Base-by-base conservation (phyloP, 2,888 invertebrate species). In the Hirtodrosophila alboralis region DNA sequence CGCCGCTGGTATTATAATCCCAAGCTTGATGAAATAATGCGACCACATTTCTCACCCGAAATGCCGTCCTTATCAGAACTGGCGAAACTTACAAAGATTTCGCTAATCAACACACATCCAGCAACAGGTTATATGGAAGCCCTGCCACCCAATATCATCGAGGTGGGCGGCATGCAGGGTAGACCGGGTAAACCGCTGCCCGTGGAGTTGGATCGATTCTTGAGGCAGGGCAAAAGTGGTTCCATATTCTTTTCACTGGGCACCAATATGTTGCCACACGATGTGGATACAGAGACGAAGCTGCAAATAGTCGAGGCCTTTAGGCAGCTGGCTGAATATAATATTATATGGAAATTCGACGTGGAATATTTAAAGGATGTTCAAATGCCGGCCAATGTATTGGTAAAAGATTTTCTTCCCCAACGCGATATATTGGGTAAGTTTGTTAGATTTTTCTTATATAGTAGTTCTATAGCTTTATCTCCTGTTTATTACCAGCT, bases 281-380 rank as follows among this genome's bases (percentile, higher is more conserved):
- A 65, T 18, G 53, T 84, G 16, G 70, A 68, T 7, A 44, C 18
- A 0, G 57, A 72, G 27, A 64, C 59, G 0, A 70, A 48, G n/a
- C 1, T 37, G 16, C 4, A 26, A 9, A 62, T 90, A n/a, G 40
- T 90, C 1, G 62, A 81, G 6, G 84, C 79, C 1, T 87, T 91
- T 47, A 53, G 67, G 5, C 63, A 81, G 12, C 51, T 90, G 34
- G 74, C 86, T 0, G 72, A 89, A 1, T 89, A 89, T 51, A 72
- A 87, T 27, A 87, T 91, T 26, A 26, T 91, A 9, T 90, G 90
- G 90, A 90, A 89, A n/a, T 69, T 64, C 57, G 87, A 84, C 26
- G 83, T 85, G 31, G 51, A 63, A 12, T 34, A 51, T 10, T 16
- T 57, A 0, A 84, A 88, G 34, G 49, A 58, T 38, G 37, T 67